A percentile compares a stretch with the other conserved stretches of the same genome.
Conservation (phyloP, 1,140 invertebrate genomes). For the Oppia nitens region DNA sequence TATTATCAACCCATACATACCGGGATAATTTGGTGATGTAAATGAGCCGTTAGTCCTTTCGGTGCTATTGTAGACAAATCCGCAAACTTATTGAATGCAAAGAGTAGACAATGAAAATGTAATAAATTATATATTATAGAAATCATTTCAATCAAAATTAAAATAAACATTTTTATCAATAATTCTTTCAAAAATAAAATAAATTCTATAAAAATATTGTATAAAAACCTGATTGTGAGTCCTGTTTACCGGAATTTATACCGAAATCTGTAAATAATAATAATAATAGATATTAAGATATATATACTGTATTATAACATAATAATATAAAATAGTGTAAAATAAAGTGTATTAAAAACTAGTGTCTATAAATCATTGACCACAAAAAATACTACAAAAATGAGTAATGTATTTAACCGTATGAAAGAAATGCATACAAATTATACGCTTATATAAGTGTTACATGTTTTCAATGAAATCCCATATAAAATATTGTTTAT, state of each 20-base stretch:
- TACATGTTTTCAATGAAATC: too few species aligned
- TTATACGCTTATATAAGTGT: too few species aligned
- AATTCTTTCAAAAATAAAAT: background rate
- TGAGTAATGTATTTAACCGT: too few species aligned
- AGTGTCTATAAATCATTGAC: too few species aligned
- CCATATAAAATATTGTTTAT: too few species aligned
- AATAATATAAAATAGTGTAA: conserved; percentile 1
- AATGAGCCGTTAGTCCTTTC: conserved; percentile 58
- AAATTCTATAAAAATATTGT: conserved; percentile 8
- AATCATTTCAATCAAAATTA: too few species aligned
- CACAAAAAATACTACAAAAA: too few species aligned
- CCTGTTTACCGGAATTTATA: conserved; percentile 52
- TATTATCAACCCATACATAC: conserved; percentile 41
- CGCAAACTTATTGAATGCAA: conserved; percentile 28
- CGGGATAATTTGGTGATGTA: conserved; percentile 79
- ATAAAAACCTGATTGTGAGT: conserved; percentile 21
- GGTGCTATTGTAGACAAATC: conserved; percentile 43
- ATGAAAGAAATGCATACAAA: too few species aligned
- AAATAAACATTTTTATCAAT: conserved; percentile 1
- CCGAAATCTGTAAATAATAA: conserved; percentile 41
- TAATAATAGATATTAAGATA: too few species aligned
- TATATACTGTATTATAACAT: background rate
- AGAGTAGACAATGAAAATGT: too few species aligned
- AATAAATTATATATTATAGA: too few species aligned
- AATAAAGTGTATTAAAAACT: conserved; percentile 13